These are phyloP conservation scores for Lasioglossum zephyrum DNA, from an alignment of 2,888 invertebrate genomes.

Conservation along the genomic window DNA sequence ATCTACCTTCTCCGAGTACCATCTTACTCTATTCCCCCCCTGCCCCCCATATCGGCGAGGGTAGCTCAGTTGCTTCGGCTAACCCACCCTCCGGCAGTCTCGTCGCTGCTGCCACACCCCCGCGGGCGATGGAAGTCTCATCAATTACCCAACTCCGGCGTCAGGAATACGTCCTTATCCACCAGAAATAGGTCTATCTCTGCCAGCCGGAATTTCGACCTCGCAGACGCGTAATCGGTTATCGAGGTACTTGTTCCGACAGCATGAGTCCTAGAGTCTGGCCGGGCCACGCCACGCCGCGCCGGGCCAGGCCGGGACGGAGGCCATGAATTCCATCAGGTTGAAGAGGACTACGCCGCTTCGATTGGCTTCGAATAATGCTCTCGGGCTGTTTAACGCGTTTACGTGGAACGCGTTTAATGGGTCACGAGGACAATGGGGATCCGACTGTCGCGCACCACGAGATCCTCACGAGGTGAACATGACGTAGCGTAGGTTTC, in stretches of 20 bases:
- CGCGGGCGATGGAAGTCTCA: slow-evolving; percentile 54
- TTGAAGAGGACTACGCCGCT: slow-evolving; percentile 22
- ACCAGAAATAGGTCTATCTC: slow-evolving; percentile 53
- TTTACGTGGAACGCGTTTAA: slow-evolving; percentile 39
- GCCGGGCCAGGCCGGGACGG: neutral
- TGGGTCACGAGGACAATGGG: slow-evolving; percentile 47
- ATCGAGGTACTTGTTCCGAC: slow-evolving; percentile 42
- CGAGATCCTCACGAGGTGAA: slow-evolving; percentile 8
- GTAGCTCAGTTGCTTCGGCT: slow-evolving; percentile 18
- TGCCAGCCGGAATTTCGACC: slow-evolving; percentile 40
- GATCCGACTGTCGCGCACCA: slow-evolving; percentile 7
- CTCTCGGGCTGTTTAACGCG: slow-evolving; percentile 38
- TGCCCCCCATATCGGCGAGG: neutral
- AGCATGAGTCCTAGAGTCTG: neutral
- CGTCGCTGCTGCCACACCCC: slow-evolving; percentile 4
- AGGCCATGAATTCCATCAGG: slow-evolving; percentile 38
- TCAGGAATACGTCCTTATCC: slow-evolving; percentile 37
- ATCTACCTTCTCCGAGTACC: slow-evolving; percentile 54
- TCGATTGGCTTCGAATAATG: slow-evolving; percentile 43
- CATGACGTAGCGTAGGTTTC: slow-evolving; percentile 5
- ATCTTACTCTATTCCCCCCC: slow-evolving; percentile 23
- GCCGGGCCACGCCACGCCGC: neutral
- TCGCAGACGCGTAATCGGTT: slow-evolving; percentile 40
- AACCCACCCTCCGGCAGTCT: neutral
- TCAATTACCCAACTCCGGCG: slow-evolving; percentile 71